phyloP scores from a whole-genome alignment of 2,888 invertebrate genomes.

The Epinotia demarniana region DNA sequence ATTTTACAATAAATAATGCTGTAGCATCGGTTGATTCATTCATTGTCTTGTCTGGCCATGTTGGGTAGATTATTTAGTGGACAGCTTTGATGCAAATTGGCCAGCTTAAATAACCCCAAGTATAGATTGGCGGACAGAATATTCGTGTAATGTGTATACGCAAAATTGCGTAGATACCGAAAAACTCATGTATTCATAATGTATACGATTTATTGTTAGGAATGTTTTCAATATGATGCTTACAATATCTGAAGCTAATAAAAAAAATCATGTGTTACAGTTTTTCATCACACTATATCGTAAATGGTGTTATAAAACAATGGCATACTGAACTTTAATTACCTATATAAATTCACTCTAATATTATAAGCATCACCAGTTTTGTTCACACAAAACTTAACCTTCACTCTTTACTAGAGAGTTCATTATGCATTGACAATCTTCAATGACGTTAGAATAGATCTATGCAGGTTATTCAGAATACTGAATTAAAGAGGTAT shows the following conservation, averaged over 20 bases:
- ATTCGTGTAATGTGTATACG: not conserved
- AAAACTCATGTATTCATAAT: not conserved
- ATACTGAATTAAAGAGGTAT: slow-evolving; percentile 10
- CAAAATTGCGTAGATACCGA: not conserved
- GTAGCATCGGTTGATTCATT: slow-evolving; percentile 14
- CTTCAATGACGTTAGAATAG: not conserved
- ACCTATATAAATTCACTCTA: not conserved
- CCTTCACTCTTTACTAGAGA: not conserved
- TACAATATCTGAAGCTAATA: not conserved
- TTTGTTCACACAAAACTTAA: not conserved
- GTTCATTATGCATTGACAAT: not conserved
- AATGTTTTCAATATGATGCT: slow-evolving; percentile 20
- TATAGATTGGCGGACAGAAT: not conserved
- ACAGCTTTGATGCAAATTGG: no score
- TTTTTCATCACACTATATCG: not conserved
- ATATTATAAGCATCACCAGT: slow-evolving; percentile 13
- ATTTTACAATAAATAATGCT: slow-evolving; percentile 29
- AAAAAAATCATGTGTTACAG: not conserved
- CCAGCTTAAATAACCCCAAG: no score
- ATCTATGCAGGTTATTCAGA: slow-evolving; percentile 5
- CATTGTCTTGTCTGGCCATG: not conserved
- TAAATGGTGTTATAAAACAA: not conserved
- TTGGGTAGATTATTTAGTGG: no score
- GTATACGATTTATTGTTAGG: not conserved
- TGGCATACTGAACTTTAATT: not conserved